A percentile compares a stretch with the other conserved stretches of the same genome.
Conservation (phyloP, 2,113 vertebrate species). For the Phrynosoma platyrhinos region DNA sequence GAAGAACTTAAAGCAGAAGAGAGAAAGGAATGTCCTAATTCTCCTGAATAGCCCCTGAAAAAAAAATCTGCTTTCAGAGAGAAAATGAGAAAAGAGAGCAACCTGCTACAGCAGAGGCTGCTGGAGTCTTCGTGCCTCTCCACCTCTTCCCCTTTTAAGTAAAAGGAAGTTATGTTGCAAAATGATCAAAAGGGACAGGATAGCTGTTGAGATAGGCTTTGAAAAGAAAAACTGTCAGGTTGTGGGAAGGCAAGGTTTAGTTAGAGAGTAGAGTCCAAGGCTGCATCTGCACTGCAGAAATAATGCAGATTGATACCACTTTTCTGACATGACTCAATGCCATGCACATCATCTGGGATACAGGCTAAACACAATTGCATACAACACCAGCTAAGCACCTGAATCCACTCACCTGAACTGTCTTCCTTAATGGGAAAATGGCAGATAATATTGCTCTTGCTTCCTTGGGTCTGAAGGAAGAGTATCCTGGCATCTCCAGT, state of each 20-base stretch:
- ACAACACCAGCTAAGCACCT: background rate
- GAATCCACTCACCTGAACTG: constrained; percentile 58
- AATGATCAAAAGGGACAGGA: background rate
- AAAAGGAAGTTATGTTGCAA: background rate
- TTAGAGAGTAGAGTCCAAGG: too few species aligned
- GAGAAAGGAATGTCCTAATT: accelerated
- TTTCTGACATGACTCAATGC: too few species aligned
- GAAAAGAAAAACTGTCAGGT: too few species aligned
- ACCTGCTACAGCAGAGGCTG: background rate
- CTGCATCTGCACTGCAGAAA: too few species aligned
- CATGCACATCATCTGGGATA: too few species aligned
- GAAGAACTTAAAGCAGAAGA: background rate
- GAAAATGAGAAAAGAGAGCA: too few species aligned
- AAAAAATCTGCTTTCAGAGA: too few species aligned
- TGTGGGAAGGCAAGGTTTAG: too few species aligned
- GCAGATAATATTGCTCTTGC: constrained; percentile 36
- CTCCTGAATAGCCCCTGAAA: too few species aligned
- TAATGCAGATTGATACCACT: too few species aligned
- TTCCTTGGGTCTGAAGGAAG: constrained; percentile 60
- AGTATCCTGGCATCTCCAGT: constrained; percentile 34
- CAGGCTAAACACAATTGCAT: background rate
- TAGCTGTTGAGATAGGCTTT: background rate
- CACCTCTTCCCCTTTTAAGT: background rate
- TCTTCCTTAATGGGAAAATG: constrained; percentile 65
- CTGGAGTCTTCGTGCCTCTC: background rate